Evolutionary conservation across 2,113 vertebrate genomes (phyloP).

Genomic region (Plotosus lineatus): DNA sequence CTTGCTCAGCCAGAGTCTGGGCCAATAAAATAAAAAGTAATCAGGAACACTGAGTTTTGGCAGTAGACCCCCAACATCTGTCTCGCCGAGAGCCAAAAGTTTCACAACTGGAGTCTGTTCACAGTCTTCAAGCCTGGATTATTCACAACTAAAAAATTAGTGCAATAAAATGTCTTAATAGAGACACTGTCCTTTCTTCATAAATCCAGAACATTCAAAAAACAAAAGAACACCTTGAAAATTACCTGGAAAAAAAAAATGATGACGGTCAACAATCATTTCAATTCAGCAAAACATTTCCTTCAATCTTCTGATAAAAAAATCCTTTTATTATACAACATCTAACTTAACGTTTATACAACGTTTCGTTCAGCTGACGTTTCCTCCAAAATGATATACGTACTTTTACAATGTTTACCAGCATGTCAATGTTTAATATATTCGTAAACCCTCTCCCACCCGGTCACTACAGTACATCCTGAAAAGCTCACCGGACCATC

Average conservation of each 20-base stretch:
- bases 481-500: too few relatives aligned
- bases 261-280: background rate
- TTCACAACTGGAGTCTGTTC: background rate
- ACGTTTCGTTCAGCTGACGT: too few relatives aligned
- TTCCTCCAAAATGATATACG: too few relatives aligned
- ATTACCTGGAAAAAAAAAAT: too few relatives aligned
- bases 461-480: too few relatives aligned
- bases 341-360: background rate
- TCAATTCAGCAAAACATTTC: background rate
- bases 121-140: background rate
- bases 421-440: background rate
- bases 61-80: background rate
- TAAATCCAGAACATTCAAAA: background rate
- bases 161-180: background rate
- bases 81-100: background rate
- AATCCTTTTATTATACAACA: background rate
- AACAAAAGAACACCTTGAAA: background rate
- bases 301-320: background rate
- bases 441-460: too few relatives aligned
- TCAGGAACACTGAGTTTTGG: background rate
- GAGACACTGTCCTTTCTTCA: background rate
- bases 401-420: background rate
- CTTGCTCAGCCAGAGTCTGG: background rate
- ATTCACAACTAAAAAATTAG: background rate
- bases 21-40: conserved; percentile 9